Evolutionary conservation across 2,797 vertebrate species (phyloP).

Genomic region (Myotis findleyi): DNA sequence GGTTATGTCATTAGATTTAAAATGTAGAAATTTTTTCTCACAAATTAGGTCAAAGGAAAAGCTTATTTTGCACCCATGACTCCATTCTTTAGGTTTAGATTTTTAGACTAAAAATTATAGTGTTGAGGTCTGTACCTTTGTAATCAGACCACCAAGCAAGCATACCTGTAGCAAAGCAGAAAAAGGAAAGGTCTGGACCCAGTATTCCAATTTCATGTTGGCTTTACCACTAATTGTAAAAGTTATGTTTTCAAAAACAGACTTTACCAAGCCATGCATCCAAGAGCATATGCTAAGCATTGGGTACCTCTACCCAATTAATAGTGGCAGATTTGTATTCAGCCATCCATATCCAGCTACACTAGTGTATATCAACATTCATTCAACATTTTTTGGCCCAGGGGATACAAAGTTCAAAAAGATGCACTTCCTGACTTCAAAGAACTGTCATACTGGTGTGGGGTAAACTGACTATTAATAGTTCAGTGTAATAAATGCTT

Average conservation of each 20-base stretch:
- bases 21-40: slow-evolving; percentile 34
- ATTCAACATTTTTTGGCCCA: slow-evolving; percentile 15
- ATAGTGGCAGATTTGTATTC: neutral
- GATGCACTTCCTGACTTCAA: neutral
- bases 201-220: neutral
- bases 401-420: slow-evolving; percentile 1
- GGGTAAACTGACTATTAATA: neutral
- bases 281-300: neutral
- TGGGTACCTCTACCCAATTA: neutral
- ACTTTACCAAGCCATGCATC: neutral
- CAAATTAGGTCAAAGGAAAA: slow-evolving; percentile 10
- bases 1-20: neutral
- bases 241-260: neutral
- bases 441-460: neutral
- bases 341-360: neutral
- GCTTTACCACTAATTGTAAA: neutral
- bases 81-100: neutral
- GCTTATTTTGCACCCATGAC: neutral
- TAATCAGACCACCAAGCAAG: neutral
- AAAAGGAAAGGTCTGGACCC: neutral
- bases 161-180: neutral
- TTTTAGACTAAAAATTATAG: neutral
- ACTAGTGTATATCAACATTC: neutral
- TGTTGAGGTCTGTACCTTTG: neutral
- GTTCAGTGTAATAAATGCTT: neutral